Percentiles rank a stretch among this genome's conserved stretches.
Evolutionary conservation across 2,888 invertebrate species (phyloP).

Genomic region (Embidobia sp.): DNA sequence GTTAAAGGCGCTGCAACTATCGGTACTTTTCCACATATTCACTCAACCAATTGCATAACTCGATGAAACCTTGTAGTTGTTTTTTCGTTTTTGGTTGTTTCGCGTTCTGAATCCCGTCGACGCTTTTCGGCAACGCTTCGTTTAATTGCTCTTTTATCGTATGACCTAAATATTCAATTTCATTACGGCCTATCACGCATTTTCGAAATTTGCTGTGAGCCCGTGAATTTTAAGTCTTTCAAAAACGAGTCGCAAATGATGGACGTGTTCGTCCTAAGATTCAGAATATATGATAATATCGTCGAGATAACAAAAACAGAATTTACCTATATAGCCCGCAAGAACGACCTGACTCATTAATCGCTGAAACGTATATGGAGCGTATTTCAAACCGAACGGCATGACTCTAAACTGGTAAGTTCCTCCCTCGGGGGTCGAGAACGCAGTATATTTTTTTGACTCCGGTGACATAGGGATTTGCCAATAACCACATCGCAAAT

Average conservation of each 20-base stretch:
- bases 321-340: constrained; percentile 56
- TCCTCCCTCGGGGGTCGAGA: constrained; percentile 68
- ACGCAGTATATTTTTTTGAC: constrained; percentile 68
- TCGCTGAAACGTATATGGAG: constrained; percentile 70
- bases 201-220: background rate
- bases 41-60: constrained; percentile 30
- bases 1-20: constrained; percentile 12
- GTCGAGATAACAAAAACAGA: constrained; percentile 12
- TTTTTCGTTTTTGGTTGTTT: background rate
- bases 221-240: constrained; percentile 17
- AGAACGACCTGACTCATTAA: constrained; percentile 68
- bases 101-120: constrained; percentile 6
- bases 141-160: background rate
- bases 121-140: constrained; percentile 11
- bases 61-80: constrained; percentile 25
- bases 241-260: background rate
- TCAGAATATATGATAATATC: constrained; percentile 42
- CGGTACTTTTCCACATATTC: constrained; percentile 19
- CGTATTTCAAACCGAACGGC: constrained; percentile 70
- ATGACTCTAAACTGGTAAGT: constrained; percentile 71
- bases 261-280: constrained; percentile 55
- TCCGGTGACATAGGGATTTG: constrained; percentile 69
- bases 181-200: constrained; percentile 16
- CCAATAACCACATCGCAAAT: constrained; percentile 73
- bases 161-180: constrained; percentile 25